Conservation (phyloP, 2,113 vertebrate genomes). For the Gorsachius goisagi region DNA sequence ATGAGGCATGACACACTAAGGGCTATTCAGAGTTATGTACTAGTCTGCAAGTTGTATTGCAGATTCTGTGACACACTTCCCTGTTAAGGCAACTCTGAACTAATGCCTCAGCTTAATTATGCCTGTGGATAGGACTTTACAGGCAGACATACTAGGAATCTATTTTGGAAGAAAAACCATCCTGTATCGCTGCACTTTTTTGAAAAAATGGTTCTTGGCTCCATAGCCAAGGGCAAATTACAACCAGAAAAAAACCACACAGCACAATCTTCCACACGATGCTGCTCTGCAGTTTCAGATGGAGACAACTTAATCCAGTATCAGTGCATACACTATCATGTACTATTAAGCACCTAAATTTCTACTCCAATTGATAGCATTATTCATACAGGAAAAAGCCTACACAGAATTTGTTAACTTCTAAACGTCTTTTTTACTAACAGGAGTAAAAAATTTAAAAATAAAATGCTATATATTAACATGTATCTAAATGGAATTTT, state of each 20-base stretch:
- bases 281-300: neutral
- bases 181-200: neutral
- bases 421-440: neutral
- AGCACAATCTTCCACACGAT: neutral
- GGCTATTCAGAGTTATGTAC: neutral
- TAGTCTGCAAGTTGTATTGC: neutral
- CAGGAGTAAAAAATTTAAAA: neutral
- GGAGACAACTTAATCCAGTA: neutral
- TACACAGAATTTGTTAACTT: neutral
- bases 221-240: neutral
- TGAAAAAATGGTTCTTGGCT: neutral
- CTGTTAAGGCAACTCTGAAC: neutral
- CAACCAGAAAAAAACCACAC: neutral
- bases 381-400: neutral
- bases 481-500: neutral
- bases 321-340: rapidly evolving
- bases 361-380: neutral
- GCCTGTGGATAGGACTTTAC: neutral
- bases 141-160: neutral
- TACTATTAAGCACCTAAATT: neutral
- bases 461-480: neutral
- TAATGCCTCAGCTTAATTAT: neutral
- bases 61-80: neutral
- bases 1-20: neutral
- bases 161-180: neutral